Percentiles rank a stretch among this genome's conserved stretches.
Conservation (phyloP, 37 sponge, comb jelly and placozoan species). For the Bolinopsis microptera region DNA sequence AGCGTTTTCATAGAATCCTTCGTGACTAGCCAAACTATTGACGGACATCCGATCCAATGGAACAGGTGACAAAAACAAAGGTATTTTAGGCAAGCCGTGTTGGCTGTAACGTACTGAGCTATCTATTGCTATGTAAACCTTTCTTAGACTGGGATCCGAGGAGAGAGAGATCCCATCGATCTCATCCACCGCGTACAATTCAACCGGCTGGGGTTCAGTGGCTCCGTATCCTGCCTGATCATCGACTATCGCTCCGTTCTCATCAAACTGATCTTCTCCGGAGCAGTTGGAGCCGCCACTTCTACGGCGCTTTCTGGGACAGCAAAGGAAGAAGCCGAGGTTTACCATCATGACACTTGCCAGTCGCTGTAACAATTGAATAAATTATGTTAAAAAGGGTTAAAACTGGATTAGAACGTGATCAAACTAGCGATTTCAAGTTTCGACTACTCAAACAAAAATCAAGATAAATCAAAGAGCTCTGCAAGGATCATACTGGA, state of each 20-base stretch:
- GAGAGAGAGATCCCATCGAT: not conserved
- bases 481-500: no score
- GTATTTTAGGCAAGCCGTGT: not conserved
- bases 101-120: not conserved
- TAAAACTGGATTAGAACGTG: no score
- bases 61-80: not conserved
- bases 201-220: not conserved
- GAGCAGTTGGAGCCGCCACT: not conserved
- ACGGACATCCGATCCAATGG: not conserved
- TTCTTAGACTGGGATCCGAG: not conserved
- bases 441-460: no score
- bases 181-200: not conserved
- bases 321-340: not conserved
- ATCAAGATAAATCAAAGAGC: no score
- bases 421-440: no score
- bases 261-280: not conserved
- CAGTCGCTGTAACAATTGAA: no score
- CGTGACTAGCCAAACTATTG: not conserved
- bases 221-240: not conserved
- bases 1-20: not conserved
- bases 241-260: not conserved
- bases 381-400: no score
- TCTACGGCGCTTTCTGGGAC: not conserved
- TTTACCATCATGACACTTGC: not conserved
- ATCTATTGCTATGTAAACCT: not conserved